Evolutionary conservation across 2,888 invertebrate species (phyloP), one percentile per base, ranked within the genome.

Genomic region (Mechanitis mazaeus): DNA sequence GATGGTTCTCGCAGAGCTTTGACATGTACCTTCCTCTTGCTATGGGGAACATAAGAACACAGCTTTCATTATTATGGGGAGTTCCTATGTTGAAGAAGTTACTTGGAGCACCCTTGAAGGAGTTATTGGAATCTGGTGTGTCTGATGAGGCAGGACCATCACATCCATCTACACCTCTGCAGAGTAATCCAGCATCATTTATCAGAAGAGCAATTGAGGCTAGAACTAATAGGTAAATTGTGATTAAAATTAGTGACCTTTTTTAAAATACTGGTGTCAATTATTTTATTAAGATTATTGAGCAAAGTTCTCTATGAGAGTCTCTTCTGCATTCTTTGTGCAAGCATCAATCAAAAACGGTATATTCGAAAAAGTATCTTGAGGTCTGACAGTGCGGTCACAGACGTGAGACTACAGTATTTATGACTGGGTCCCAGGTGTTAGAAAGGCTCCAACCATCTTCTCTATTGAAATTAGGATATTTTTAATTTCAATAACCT

Each of bases 1-100:
- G 99, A 47, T 99, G 98, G 98, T 98, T 98, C 80, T 93, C 94
- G 0, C 95, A 95, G 67, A 91, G 93, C 2, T 91, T 93, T 56
- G 94, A 94, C 74, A 83, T 87, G 0, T 93, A 93, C 62, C 87
- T 95, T 1, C 94, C 95, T 59, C 94, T 94, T 42, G 91, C 95
- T 0, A 93, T 95, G 85, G 91, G 92, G 0, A 92, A 92, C 70
- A 92, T 96, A 1, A 90, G 93, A 56, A 82, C 81, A 5, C 96
- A 96, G 78, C 80, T 97, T 46, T 92, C 94, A 11, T 84, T 93
- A 60, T 82, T 96, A 5, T 96, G 96, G 96, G 93, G 84, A 0
- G 83, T 81, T 2, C 83, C 88, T 0, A 65, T 91, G 59, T 64
- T 90, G 65, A 85, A 84, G 76, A 87, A 85, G 63, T 64, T 90